Evolutionary conservation across 2,888 invertebrate genomes (phyloP).

Genomic region (Lepidocyrtinus sp.): DNA sequence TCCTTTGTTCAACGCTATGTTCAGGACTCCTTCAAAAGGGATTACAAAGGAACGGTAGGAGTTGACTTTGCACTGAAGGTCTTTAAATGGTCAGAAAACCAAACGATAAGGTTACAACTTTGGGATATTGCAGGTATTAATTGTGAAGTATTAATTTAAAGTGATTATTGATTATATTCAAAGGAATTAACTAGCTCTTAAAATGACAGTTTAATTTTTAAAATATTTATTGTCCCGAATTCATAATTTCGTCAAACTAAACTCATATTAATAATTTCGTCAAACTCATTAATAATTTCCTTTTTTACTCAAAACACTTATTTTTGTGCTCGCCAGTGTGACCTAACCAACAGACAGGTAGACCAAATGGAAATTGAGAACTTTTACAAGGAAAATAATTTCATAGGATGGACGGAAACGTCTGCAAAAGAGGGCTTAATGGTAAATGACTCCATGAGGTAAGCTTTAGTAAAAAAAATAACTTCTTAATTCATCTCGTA

Average conservation of each 20-base stretch:
- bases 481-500: too few relatives aligned
- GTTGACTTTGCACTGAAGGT: slow-evolving; percentile 78
- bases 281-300: too few relatives aligned
- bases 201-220: too few relatives aligned
- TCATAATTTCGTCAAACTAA: too few relatives aligned
- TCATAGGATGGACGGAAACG: slow-evolving; percentile 77
- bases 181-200: too few relatives aligned
- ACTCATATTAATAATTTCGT: too few relatives aligned
- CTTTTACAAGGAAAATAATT: slow-evolving; percentile 76
- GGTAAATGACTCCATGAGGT: slow-evolving; percentile 77
- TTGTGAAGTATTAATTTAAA: neutral
- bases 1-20: slow-evolving; percentile 77
- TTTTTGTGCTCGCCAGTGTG: too few relatives aligned
- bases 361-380: slow-evolving; percentile 76
- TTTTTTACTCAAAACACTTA: too few relatives aligned
- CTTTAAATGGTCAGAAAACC: slow-evolving; percentile 75
- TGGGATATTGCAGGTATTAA: slow-evolving; percentile 76
- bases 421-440: slow-evolving; percentile 77
- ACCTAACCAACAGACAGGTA: slow-evolving; percentile 74
- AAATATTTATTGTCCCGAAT: too few relatives aligned
- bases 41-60: slow-evolving; percentile 76
- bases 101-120: slow-evolving; percentile 75
- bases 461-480: too few relatives aligned
- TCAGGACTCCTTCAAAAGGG: slow-evolving; percentile 74
- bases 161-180: slow-evolving; percentile 49